A percentile compares a stretch with the other conserved stretches of the same genome.
phyloP scores from a whole-genome alignment of 2,888 invertebrate genomes.

The Cantharis nigra region DNA sequence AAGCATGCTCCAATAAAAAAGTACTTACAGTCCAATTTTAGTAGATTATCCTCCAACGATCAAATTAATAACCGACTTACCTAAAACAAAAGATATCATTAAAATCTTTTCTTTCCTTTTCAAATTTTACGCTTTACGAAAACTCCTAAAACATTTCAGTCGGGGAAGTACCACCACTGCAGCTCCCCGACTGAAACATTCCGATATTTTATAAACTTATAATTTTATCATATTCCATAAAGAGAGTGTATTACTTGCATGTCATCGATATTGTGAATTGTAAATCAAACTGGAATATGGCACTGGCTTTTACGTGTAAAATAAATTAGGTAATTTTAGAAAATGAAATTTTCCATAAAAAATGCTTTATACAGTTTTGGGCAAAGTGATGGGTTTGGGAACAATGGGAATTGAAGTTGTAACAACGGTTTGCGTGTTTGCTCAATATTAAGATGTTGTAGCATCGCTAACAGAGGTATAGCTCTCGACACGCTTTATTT shows the following conservation, averaged over 20 bases:
- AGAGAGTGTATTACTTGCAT: too few species aligned
- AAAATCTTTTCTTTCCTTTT: neutral
- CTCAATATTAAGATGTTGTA: neutral
- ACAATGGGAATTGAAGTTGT: neutral
- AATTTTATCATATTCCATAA: too few species aligned
- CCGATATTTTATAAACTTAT: too few species aligned
- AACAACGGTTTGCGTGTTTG: neutral
- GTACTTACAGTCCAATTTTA: slow-evolving; percentile 1
- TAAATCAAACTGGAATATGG: too few species aligned
- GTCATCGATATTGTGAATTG: too few species aligned
- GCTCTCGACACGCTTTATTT: neutral
- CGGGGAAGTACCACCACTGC: too few species aligned
- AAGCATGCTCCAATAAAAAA: neutral
- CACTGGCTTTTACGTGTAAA: neutral
- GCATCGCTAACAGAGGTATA: neutral
- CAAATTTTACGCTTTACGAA: neutral
- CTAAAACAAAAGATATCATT: neutral
- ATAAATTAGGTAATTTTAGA: neutral
- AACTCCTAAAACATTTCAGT: too few species aligned
- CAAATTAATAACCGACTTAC: neutral
- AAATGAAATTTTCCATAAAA: neutral
- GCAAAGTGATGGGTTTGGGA: neutral
- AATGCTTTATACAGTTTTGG: neutral
- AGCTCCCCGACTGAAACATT: too few species aligned
- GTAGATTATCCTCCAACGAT: neutral